A percentile compares a stretch with the other conserved stretches of the same genome.
These are phyloP conservation scores for Mercenaria mercenaria DNA, from an alignment of 1,140 invertebrate species.

Conservation along the genomic window DNA sequence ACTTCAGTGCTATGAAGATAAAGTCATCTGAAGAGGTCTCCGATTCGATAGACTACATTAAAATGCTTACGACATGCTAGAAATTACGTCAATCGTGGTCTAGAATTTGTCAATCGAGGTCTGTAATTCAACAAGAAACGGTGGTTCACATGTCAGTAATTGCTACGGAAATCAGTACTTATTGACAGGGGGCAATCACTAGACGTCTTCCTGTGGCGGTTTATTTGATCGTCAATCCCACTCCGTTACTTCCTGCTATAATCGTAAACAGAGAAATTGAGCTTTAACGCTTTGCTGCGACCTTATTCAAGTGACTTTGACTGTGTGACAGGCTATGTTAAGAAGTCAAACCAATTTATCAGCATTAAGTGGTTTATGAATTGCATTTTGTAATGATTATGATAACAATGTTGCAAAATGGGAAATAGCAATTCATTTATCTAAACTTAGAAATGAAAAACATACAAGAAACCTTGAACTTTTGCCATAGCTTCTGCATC, in stretches of 20 bases:
- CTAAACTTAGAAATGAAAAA: background rate
- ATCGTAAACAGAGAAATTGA: conserved; percentile 37
- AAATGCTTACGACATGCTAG: background rate
- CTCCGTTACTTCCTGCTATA: background rate
- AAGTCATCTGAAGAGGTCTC: background rate
- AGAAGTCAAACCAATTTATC: background rate
- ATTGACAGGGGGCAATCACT: conserved; percentile 38
- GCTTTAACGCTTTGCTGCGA: background rate
- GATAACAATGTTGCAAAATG: background rate
- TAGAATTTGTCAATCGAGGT: background rate
- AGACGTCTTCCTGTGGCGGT: conserved; percentile 11
- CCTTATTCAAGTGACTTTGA: background rate
- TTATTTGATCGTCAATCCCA: conserved; percentile 13
- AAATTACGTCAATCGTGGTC: conserved; percentile 17
- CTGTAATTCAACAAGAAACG: background rate
- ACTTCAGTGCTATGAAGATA: background rate
- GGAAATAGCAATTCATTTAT: background rate
- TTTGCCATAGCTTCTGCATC: background rate
- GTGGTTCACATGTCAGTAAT: conserved; percentile 32
- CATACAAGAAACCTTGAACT: background rate
- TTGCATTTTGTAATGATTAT: conserved; percentile 5
- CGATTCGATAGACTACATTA: background rate
- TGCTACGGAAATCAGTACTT: conserved; percentile 21
- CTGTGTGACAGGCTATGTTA: background rate
- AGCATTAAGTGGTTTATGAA: background rate